These are phyloP conservation scores for Sinodicranocentrus sp. DNA, from an alignment of 2,888 invertebrate genomes.

Conservation along the genomic window DNA sequence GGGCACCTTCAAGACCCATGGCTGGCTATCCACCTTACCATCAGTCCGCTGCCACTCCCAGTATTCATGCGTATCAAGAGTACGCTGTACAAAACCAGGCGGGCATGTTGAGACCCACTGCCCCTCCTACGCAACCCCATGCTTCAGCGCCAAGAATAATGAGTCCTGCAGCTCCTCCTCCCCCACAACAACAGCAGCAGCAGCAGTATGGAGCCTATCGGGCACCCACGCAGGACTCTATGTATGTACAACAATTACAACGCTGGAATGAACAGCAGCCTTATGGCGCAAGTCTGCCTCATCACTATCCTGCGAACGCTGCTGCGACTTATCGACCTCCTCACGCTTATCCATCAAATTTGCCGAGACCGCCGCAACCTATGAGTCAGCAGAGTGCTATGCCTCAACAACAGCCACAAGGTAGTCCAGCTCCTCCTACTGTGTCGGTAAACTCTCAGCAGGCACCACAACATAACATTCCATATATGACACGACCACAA, in stretches of 20 bases:
- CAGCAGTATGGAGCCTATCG: conserved; percentile 70
- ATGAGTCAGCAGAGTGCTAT: conserved; percentile 78
- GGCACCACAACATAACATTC: conserved; percentile 77
- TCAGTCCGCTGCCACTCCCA: conserved; percentile 71
- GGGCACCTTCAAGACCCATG: conserved; percentile 74
- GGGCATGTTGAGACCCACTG: conserved; percentile 73
- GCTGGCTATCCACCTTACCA: conserved; percentile 76
- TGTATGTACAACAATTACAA: conserved; percentile 76
- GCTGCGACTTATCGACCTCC: conserved; percentile 74
- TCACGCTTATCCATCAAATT: conserved; percentile 75
- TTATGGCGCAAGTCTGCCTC: conserved; percentile 78
- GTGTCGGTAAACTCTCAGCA: conserved; percentile 78
- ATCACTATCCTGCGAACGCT: conserved; percentile 75
- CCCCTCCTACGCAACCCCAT: conserved; percentile 71
- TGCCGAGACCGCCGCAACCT: conserved; percentile 75
- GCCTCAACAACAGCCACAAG: conserved; percentile 79
- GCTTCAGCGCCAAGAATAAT: conserved; percentile 72
- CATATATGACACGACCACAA: conserved; percentile 74
- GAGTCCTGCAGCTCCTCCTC: conserved; percentile 66
- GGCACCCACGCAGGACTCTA: conserved; percentile 72
- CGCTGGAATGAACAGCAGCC: conserved; percentile 76
- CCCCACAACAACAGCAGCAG: conserved; percentile 66
- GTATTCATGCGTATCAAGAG: conserved; percentile 76
- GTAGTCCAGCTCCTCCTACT: conserved; percentile 74
- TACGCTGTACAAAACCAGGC: conserved; percentile 74